Percentiles rank a stretch among this genome's conserved stretches.
Conservation (phyloP, 2,113 vertebrate species). For the Promerops cafer region DNA sequence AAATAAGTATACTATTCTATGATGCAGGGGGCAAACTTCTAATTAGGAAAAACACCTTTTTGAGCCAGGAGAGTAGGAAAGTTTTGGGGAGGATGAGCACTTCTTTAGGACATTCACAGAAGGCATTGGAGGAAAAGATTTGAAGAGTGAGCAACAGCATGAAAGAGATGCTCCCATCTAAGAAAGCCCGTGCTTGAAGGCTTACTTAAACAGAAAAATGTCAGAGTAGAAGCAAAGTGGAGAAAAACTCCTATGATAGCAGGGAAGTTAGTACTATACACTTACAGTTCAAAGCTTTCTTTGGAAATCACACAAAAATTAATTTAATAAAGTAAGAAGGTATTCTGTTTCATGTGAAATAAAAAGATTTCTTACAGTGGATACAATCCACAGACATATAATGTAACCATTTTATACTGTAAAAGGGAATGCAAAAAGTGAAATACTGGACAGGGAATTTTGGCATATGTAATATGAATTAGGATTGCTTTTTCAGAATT, state of each 20-base stretch:
- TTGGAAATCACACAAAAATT: not conserved
- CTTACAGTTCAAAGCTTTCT: not conserved
- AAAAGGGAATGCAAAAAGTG: not conserved
- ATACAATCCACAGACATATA: not conserved
- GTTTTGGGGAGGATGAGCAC: not conserved
- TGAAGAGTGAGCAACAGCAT: not conserved
- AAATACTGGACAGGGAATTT: not conserved
- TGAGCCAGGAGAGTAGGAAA: not conserved
- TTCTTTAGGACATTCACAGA: not conserved
- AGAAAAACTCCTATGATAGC: not conserved
- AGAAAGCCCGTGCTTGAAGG: not conserved
- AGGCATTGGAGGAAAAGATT: not conserved
- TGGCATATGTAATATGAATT: not conserved
- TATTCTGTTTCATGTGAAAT: not conserved
- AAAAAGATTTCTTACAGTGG: not conserved
- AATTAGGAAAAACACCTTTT: not conserved
- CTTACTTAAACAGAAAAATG: not conserved
- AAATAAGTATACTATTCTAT: not conserved
- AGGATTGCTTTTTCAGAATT: not conserved
- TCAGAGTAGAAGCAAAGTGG: not conserved
- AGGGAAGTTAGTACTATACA: not conserved
- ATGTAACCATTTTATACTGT: not conserved
- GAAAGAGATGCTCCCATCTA: not conserved
- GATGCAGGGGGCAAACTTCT: not conserved
- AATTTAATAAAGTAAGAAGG: not conserved